Base-by-base conservation (phyloP, 1,140 invertebrate species). In the Marisa cornuarietis region DNA sequence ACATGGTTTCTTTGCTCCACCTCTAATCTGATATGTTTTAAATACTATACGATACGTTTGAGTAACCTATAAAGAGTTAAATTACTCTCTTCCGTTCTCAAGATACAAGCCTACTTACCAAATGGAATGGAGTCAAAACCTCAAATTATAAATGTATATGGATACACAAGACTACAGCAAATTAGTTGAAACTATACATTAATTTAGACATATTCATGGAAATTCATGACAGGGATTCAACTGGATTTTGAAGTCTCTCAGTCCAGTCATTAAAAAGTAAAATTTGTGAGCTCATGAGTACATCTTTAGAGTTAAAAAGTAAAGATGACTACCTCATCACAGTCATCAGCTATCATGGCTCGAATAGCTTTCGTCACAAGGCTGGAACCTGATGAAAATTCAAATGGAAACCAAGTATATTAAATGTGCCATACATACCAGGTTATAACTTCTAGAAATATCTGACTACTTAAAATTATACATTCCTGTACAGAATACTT, bases 341-440 rank as follows among this genome's bases (percentile, higher is more conserved):
- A 98, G 92, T 96, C 95, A 90, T 98, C 96, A 84, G 94, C 93
- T 78, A 97, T 95, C 98, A 99, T 99, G 81, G 96, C 96, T 87
- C 92, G 87, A 79, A 95, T 94, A 62, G 93, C 94, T 87, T 93
- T 93, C 42, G 92, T 86, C 58, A 95, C 94, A 71, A 95, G 88
- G 89, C 92, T 93, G 58, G 94, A 93, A 75, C 91, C 92, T 92
- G 81, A 18, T 87, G 87, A 83, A 79, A 62, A 78, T 26, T 77
- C 84, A 68, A 80, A 49, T 81, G 71, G 65, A 76, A 74, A 63
- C 79, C 52, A 78, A 71, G 62, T 16, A 71, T 13, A 31, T 51
- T 51, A 71, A 31, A 42, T 42, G 31, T 42, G 1, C 71, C 24
- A 26, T n/a, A 9, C 24, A 71, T 71, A n/a, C 9, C 26, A 51